Base-by-base conservation (phyloP, 2,797 vertebrate species). In the Hydrophis major region DNA sequence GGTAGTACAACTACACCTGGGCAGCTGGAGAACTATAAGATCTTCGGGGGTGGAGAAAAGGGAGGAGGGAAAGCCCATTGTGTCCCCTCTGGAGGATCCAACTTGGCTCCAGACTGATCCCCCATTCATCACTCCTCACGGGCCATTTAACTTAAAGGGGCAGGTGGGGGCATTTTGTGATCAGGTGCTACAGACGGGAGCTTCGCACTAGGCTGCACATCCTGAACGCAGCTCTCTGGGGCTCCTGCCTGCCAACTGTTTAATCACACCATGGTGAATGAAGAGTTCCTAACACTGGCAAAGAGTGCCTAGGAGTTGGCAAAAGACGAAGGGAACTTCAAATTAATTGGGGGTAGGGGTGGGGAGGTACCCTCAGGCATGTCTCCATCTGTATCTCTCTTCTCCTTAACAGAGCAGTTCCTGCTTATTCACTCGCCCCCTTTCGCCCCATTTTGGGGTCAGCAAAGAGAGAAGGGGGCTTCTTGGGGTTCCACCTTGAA, bases 81-180 rank as follows among this genome's bases (percentile, higher is more conserved):
- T 37, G 57, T 61, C 63, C 90, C 83, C 93, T 50, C 90, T 37
- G 13, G 37, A 89, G 93, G 61, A 50, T n/a, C 69, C 69, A 89
- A 56, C 47, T 86, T 90, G 83, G 87, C 87, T 91, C 50, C 42
- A 66, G 90, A 10, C 50, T 66, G 63, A 63, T 74, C 66, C 66
- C 88, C 47, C 90, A 86, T 32, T 89, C 87, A 93, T 93, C 90
- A 63, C 86, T 57, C 87, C 59, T 89, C 57, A 91, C 2, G 93
- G 93, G 57, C 93, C 93, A 91, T 93, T 93, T 89, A 93, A 89
- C 90, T 86, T 86, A 83, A 89, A 32, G 7, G 69, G 37, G 66
- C 63, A 78, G 20, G 22, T 2, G 42, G 57, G 93, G 93, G 69
- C 90, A 63, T 87, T 74, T 78, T 18, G 47, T 32, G 93, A 90